Base-by-base conservation (phyloP, 2,113 vertebrate species). In the Montifringilla adamsi region DNA sequence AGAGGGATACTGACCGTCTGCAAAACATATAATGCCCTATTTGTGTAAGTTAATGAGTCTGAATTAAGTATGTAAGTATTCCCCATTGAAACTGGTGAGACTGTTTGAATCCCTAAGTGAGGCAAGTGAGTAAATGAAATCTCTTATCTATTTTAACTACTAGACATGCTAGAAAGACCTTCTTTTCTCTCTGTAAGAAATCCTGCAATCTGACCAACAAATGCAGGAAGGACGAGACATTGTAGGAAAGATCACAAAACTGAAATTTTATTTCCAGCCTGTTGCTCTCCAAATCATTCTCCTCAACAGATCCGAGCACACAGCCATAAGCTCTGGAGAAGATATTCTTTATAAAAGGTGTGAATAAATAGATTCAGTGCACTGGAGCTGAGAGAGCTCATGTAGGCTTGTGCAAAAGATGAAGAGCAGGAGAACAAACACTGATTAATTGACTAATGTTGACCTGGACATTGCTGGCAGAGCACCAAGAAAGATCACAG, bases 321-420 rank as follows among this genome's bases (percentile, higher is more conserved):
- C 5, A 50, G 67, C 13, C 3, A 1, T 26, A 50, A 73, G 50
- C 15, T 82, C 56, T 23, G 55, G 75, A 60, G 58, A 82, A 76
- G n/a, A 76, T 41, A 12, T 17, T 80, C 27, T 39, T 81, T 31
- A 20, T 13, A 28, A 37, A 76, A 58, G 26, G 15, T 69, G 35
- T 30, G 55, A 93, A 69, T 43, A 22, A 73, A 66, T 6, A 11
- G 49, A 75, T 41, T 67, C 52, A 82, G 20, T 20, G 39, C 19
- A 18, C 24, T 27, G 33, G 31, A 62, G 31, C 41, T 39, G 16
- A 66, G 66, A 56, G 53, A 44, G 14, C 27, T 16, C 14, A 31
- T 0, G 0, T 3, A 56, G 8, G 31, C 23, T 37, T 13, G 23
- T 0, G 1, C 31, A 44, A 47, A 87, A 89, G 27, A 47, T 20